These are phyloP conservation scores for Rhamphomyia laevipes DNA, from an alignment of 2,888 invertebrate genomes.

Conservation along the genomic window DNA sequence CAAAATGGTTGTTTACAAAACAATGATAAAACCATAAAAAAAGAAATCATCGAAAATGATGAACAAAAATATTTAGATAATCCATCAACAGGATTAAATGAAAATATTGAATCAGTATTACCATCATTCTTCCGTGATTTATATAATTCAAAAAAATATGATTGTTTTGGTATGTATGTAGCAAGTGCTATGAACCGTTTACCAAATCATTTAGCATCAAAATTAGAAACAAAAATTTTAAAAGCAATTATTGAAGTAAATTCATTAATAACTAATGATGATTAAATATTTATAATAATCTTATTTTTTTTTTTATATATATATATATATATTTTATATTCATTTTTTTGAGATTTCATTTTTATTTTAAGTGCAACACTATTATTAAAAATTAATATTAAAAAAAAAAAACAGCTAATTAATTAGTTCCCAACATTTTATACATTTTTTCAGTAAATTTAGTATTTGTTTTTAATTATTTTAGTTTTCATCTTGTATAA, in stretches of 20 bases:
- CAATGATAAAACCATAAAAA: too few relatives aligned
- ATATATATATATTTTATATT: neutral
- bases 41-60: too few relatives aligned
- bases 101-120: conserved; percentile 18
- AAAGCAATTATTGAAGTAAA: conserved; percentile 34
- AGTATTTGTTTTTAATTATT: too few relatives aligned
- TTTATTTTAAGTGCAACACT: neutral
- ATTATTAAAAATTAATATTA: conserved; percentile 13
- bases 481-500: too few relatives aligned
- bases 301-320: neutral
- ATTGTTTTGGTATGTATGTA: conserved; percentile 33
- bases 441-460: too few relatives aligned
- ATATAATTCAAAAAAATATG: conserved; percentile 32
- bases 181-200: conserved; percentile 35
- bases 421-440: too few relatives aligned
- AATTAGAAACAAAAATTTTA: conserved; percentile 31
- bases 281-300: neutral
- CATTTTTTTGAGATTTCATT: neutral
- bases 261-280: conserved; percentile 17
- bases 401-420: conserved; percentile 8
- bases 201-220: conserved; percentile 26
- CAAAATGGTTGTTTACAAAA: too few relatives aligned
- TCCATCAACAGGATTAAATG: neutral
- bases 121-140: conserved; percentile 35
- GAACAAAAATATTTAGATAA: too few relatives aligned